These are phyloP conservation scores for Thunnus maccoyii DNA, from an alignment of 2,113 vertebrate genomes.

Conservation along the genomic window DNA sequence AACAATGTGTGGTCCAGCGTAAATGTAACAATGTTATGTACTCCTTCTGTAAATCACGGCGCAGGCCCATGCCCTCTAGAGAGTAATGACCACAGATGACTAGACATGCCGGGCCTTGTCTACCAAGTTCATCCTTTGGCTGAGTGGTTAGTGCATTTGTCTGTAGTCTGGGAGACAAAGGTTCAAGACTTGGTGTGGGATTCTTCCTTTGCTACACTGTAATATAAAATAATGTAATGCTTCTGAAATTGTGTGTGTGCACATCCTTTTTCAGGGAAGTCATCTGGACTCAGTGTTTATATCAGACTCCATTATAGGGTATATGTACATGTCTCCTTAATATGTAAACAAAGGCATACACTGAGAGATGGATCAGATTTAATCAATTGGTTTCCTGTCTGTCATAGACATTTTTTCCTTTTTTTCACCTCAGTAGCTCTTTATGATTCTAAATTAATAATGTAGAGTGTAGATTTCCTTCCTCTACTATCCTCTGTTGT, in stretches of 20 bases:
- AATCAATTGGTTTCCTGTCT: slow-evolving; percentile 20
- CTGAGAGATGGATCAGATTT: neutral
- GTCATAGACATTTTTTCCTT: neutral
- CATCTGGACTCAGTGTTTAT: slow-evolving; percentile 52
- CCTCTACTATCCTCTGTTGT: neutral
- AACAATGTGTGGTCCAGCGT: slow-evolving; percentile 12
- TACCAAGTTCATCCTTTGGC: too few relatives aligned
- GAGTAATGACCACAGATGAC: too few relatives aligned
- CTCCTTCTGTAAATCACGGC: neutral
- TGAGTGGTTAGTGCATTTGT: slow-evolving; percentile 6
- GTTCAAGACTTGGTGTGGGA: too few relatives aligned
- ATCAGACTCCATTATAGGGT: slow-evolving; percentile 40
- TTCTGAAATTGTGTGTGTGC: slow-evolving; percentile 26
- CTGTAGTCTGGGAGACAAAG: slow-evolving; percentile 69
- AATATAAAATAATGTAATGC: slow-evolving; percentile 48
- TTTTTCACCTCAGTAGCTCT: neutral
- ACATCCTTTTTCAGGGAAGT: neutral
- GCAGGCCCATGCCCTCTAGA: too few relatives aligned
- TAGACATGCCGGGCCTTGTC: too few relatives aligned
- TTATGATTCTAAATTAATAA: neutral
- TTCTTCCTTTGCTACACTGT: neutral
- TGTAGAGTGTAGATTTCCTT: neutral
- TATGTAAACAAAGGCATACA: slow-evolving; percentile 38
- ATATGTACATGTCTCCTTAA: slow-evolving; percentile 26
- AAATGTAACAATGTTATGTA: neutral